These are phyloP conservation scores for Steinernema khuongi DNA, from an alignment of 1,140 invertebrate species.

Conservation along the genomic window DNA sequence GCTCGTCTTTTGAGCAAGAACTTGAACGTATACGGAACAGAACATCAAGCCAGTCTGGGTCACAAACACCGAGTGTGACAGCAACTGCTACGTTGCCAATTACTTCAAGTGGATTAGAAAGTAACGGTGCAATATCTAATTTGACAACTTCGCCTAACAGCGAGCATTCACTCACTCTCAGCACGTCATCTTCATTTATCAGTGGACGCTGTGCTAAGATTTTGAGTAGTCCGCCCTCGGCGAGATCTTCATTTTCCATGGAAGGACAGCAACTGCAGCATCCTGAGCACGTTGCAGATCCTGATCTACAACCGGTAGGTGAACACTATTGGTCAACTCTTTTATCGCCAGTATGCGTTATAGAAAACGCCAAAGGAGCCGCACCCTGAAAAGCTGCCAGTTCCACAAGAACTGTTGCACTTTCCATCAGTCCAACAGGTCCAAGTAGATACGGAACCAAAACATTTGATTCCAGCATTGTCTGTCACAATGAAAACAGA, in stretches of 20 bases:
- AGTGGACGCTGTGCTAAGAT: neutral
- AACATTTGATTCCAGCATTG: too few relatives aligned
- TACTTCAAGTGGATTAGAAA: neutral
- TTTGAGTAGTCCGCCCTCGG: neutral
- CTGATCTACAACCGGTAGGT: neutral
- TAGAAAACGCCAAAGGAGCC: too few relatives aligned
- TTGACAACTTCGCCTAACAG: too few relatives aligned
- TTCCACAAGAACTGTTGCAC: too few relatives aligned
- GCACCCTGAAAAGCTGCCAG: too few relatives aligned
- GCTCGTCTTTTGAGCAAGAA: constrained; percentile 1
- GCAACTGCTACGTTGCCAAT: neutral
- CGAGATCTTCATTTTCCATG: neutral
- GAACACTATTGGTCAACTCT: too few relatives aligned
- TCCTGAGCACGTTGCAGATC: neutral
- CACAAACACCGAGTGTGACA: neutral
- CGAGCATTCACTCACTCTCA: neutral
- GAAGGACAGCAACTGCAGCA: neutral
- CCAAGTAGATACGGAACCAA: too few relatives aligned
- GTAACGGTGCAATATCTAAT: too few relatives aligned
- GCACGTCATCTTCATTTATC: neutral
- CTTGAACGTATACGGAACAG: neutral
- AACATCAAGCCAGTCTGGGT: neutral
- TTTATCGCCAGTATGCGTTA: too few relatives aligned
- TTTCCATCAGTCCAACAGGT: too few relatives aligned
- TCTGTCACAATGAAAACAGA: too few relatives aligned